Evolutionary conservation across 2,113 vertebrate species (phyloP), one percentile per base, ranked within the genome.

Genomic region (Forbesichthys papilliferus): DNA sequence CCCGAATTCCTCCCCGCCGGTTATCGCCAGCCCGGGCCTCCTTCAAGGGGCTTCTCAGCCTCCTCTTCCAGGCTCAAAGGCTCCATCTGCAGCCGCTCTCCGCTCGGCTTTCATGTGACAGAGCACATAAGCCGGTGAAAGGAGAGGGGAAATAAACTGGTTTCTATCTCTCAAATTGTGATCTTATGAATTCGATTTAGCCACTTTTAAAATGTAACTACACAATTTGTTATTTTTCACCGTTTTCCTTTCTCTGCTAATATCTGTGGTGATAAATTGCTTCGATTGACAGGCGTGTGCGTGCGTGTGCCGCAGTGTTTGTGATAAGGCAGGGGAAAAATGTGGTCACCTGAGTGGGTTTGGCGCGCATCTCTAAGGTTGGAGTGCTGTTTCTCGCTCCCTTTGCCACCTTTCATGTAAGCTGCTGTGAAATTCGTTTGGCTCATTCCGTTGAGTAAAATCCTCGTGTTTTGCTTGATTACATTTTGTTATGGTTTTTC

Each of bases 41-140:
- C 95, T 98, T 98, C 96, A 96, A 95, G 95, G 93, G 92, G 93
- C 91, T 90, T 92, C 90, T 81, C 92, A 84, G 92, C 91, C 87
- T 92, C 88, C 90, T 94, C 94, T 92, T 51, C 94, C 90, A 92
- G 80, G 93, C 95, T 94, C 95, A 95, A 86, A 94, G 89, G 93
- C 93, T 95, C 95, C 95, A 97, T 96, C 95, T 95, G 93, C 93
- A 66, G 68, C 73, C 52, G 93, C 95, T 95, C 95, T 95, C 92
- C 93, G 92, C 94, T 92, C 93, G 75, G 89, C 95, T 98, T 96
- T 98, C 95, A 98, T 98, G 95, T 98, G 95, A 93, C 94, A 94
- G 95, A 94, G 94, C 84, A 95, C 94, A 95, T 95, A 95, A 94
- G 95, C 94, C 93, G 94, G 92, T 93, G 91, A 89, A 95, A 94